Conservation (phyloP, 92 coral and sea anemone genomes). For the Meandrina meandrites region DNA sequence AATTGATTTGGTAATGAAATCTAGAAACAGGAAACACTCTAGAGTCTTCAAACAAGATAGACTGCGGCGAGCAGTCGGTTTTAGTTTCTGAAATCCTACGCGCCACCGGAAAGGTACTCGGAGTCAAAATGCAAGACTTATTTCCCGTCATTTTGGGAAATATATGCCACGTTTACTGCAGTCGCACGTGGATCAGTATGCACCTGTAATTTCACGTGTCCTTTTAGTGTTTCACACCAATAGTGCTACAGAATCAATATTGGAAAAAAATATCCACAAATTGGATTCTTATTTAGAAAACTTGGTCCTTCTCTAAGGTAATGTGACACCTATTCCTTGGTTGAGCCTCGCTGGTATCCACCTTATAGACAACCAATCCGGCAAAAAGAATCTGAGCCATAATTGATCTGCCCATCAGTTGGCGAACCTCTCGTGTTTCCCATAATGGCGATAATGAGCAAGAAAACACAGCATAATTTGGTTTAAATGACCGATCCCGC, state of each 20-base stretch:
- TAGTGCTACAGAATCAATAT: background rate
- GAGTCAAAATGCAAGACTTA: too few species aligned
- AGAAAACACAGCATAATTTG: slow-evolving; percentile 18
- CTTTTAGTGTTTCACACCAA: too few species aligned
- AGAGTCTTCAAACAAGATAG: background rate
- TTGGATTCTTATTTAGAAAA: background rate
- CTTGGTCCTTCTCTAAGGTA: background rate
- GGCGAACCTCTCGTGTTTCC: slow-evolving; percentile 20
- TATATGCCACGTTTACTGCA: background rate
- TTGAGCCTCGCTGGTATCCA: background rate
- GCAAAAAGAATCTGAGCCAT: background rate
- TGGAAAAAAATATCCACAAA: background rate
- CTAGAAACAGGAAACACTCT: slow-evolving; percentile 21
- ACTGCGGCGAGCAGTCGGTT: too few species aligned
- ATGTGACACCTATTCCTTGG: background rate
- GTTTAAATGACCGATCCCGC: slow-evolving; percentile 12
- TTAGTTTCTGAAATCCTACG: too few species aligned
- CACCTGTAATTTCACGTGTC: background rate
- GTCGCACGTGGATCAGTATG: background rate
- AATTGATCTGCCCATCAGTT: background rate
- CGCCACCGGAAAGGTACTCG: too few species aligned
- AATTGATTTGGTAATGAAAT: slow-evolving; percentile 10
- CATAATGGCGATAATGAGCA: slow-evolving; percentile 41
- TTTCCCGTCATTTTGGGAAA: slow-evolving; percentile 22
- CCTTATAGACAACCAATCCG: background rate